Evolutionary conservation across 2,797 vertebrate species (phyloP).

Genomic region (Uromys caudimaculatus): DNA sequence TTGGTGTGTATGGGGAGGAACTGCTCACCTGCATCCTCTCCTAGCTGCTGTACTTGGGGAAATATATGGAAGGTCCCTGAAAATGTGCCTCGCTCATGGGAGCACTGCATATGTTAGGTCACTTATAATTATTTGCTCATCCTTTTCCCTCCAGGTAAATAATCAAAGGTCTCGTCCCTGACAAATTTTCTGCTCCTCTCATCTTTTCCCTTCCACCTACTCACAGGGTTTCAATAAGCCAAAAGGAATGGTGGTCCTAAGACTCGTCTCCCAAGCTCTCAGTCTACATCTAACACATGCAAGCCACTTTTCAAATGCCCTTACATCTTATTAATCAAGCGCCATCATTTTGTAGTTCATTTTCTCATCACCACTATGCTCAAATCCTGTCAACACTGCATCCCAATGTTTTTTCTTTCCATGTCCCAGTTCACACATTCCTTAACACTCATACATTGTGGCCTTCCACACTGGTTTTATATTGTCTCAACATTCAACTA

Average conservation of each 20-base stretch:
- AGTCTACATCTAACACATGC: neutral
- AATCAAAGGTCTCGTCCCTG: neutral
- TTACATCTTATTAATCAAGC: neutral
- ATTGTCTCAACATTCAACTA: neutral
- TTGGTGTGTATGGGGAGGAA: neutral
- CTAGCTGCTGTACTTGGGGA: neutral
- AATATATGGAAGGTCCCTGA: neutral
- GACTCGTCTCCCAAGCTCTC: neutral
- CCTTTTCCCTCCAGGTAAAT: neutral
- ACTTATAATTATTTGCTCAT: conserved; percentile 20
- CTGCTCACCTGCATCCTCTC: neutral
- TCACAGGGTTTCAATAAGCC: neutral
- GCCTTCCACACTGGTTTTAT: neutral
- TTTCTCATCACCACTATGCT: neutral
- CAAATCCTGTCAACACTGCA: neutral
- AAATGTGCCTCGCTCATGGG: neutral
- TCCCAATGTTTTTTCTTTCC: neutral
- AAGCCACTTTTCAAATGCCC: neutral
- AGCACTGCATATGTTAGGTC: neutral
- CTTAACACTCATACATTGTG: neutral
- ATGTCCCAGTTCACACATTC: conserved; percentile 13
- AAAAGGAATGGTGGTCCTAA: neutral
- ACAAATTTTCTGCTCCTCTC: neutral
- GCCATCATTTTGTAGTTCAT: neutral
- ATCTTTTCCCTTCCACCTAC: neutral